Percentiles rank a stretch among this genome's conserved stretches.
Evolutionary conservation across 2,888 invertebrate genomes (phyloP).

Genomic region (Drosophila quinaria): DNA sequence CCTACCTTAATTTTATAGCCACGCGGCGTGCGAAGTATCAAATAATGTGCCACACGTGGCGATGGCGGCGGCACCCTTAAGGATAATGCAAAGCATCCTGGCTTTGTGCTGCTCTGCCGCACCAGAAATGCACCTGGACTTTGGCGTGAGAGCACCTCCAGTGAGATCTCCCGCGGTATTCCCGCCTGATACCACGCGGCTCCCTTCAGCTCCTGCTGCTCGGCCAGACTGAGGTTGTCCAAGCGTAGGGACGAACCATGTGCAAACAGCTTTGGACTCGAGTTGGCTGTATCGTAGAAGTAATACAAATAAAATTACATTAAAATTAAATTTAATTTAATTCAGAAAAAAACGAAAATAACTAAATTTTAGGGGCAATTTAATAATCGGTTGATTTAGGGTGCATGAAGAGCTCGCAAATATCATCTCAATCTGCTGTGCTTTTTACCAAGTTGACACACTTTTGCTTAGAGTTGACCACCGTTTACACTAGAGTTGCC

Average conservation of each 20-base stretch:
- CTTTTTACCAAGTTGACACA: no score
- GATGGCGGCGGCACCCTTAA: constrained; percentile 96
- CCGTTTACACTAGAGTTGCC: no score
- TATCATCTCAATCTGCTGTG: no score
- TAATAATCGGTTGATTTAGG: no score
- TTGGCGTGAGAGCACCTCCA: constrained; percentile 95
- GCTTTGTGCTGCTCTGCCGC: constrained; percentile 96
- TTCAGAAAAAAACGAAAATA: not conserved
- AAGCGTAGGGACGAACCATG: constrained; percentile 85
- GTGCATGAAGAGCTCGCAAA: no score
- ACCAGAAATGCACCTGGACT: constrained; percentile 98
- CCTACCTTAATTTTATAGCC: constrained; percentile 96
- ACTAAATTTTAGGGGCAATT: no score
- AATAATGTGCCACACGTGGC: constrained; percentile 94
- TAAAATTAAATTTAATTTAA: not conserved
- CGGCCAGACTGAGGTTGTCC: constrained; percentile 89
- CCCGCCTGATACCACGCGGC: constrained; percentile 99
- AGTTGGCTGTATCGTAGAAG: constrained; percentile 79
- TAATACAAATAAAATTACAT: not conserved
- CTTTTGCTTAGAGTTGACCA: no score
- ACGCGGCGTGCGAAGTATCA: constrained; percentile 94
- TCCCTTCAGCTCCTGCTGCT: constrained; percentile 93
- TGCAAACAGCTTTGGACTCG: constrained; percentile 86
- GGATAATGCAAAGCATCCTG: constrained; percentile 97
- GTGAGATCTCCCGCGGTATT: constrained; percentile 96